These are phyloP conservation scores for Ceratina japonica DNA, from an alignment of 1,140 invertebrate species.

Conservation along the genomic window DNA sequence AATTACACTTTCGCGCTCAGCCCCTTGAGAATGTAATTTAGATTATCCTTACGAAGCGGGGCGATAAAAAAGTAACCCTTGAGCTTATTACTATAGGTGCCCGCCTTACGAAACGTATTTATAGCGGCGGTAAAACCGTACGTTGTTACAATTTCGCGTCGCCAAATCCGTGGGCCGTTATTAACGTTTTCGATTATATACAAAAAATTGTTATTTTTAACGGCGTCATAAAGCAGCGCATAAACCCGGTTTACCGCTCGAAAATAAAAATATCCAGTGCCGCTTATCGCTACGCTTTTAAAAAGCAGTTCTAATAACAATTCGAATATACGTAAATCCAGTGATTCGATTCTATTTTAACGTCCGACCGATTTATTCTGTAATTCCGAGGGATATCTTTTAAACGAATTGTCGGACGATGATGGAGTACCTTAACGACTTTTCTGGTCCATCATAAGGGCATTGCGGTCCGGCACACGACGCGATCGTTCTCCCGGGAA, in stretches of 20 bases:
- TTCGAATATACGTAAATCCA: background rate
- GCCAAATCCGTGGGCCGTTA: background rate
- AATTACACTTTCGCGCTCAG: background rate
- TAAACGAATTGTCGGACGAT: too few relatives aligned
- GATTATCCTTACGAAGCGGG: background rate
- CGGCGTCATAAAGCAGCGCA: background rate
- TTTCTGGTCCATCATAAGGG: constrained; percentile 29
- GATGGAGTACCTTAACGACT: too few relatives aligned
- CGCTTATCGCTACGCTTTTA: background rate
- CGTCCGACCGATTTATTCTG: too few relatives aligned
- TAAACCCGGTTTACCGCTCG: background rate
- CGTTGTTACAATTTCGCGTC: constrained; percentile 1
- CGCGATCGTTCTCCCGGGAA: background rate
- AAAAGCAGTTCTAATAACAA: background rate
- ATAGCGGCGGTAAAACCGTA: background rate
- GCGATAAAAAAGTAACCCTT: background rate
- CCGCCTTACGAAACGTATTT: background rate
- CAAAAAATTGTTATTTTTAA: constrained; percentile 8
- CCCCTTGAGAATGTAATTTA: background rate
- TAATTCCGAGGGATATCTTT: too few relatives aligned
- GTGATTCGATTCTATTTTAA: too few relatives aligned
- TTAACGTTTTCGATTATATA: background rate
- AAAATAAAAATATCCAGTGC: background rate
- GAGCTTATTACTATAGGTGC: background rate
- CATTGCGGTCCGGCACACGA: constrained; percentile 39